Evolutionary conservation across 1,140 invertebrate genomes (phyloP), one percentile per base, ranked within the genome.

Genomic region (Parapsyche elsis): DNA sequence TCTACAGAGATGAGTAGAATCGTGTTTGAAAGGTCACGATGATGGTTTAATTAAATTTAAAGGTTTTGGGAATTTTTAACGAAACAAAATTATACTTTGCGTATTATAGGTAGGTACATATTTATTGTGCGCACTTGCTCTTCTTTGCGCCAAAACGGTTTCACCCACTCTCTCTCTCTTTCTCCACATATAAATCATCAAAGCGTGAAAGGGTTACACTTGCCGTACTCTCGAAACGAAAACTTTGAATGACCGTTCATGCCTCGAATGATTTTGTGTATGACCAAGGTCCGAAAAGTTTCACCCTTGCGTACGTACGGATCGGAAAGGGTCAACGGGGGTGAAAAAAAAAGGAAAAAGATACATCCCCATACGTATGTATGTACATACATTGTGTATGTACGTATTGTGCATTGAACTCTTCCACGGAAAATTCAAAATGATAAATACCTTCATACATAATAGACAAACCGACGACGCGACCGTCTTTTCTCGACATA

Each of bases 231-330:
- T 23, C 64, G 64, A 12, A 23, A 67, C 24, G 64, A 26, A 67
- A 67, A 67, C 64, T 67, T 67, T 23, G 64, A 23, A 67, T 67
- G 64, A 67, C 64, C 21, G 24, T 67, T 67, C 64, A 67, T 67
- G 64, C 64, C 24, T 67, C 64, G 24, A 10, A 67, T 67, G 64
- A 67, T 67, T 67, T 67, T 23, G 10, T 67, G 10, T 26, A 12
- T 23, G 64, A 12, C 12, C 4, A 64, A 9, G 45, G 45, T 10
- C 4, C 24, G 64, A 67, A 67, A 67, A 67, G 57, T 61, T 61
- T 61, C 16, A 9, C 57, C 5, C 14, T 26, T 53, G n/a, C n/a
- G n/a, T n/a, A n/a, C n/a, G n/a, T n/a, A n/a, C 49, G 16, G 16
- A 53, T 16, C 1, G 16, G 64, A 67, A 26, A 24, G 24, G 64